Conservation (phyloP, 2,888 invertebrate genomes). For the Brachypalpus laphriformis region DNA sequence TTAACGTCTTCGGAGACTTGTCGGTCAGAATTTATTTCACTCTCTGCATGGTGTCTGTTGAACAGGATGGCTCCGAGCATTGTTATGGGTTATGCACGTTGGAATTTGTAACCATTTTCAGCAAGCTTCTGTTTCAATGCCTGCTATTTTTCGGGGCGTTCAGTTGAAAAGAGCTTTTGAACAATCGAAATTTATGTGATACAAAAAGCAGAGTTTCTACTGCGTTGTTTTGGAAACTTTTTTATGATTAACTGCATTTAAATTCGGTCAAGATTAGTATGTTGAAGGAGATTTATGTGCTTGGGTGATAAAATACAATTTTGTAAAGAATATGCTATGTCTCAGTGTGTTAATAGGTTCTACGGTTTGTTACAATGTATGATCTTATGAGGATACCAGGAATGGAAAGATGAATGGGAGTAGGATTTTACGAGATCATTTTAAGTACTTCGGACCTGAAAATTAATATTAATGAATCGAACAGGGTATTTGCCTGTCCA, state of each 20-base stretch:
- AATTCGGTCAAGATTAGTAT: constrained; percentile 46
- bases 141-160: not conserved
- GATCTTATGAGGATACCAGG: not conserved
- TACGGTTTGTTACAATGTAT: constrained; percentile 18
- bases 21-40: constrained; percentile 11
- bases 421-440: too few relatives aligned
- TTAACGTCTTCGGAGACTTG: constrained; percentile 28
- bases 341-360: constrained; percentile 14
- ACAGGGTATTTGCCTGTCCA: too few relatives aligned
- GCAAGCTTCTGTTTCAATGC: constrained; percentile 37
- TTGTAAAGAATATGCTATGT: not conserved
- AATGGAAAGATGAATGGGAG: not conserved
- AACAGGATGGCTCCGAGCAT: constrained; percentile 6
- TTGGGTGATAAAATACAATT: constrained; percentile 18
- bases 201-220: constrained; percentile 5
- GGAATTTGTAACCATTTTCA: constrained; percentile 39
- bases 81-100: constrained; percentile 45
- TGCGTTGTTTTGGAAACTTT: not conserved
- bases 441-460: not conserved
- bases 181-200: constrained; percentile 17
- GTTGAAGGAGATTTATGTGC: constrained; percentile 40
- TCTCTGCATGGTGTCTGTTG: not conserved
- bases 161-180: not conserved
- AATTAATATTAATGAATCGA: too few relatives aligned
- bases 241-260: constrained; percentile 47